Base-by-base conservation (phyloP, 2,888 invertebrate genomes). In the Drosophila gaucha region DNA sequence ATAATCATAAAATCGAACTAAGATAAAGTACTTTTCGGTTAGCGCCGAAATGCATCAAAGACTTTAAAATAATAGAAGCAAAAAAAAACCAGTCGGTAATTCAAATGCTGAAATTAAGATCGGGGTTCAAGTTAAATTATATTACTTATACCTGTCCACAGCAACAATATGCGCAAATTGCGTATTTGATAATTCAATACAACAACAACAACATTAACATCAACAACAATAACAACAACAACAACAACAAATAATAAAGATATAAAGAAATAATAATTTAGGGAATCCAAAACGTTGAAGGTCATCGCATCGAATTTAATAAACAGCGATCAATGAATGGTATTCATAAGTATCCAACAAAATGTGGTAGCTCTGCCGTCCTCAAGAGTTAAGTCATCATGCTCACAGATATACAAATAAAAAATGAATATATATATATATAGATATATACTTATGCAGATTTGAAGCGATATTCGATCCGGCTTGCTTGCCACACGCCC, bases 151-250 rank as follows among this genome's bases (percentile, higher is more conserved):
- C n/a, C n/a, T n/a, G 6, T 28, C 14, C 24, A 43, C 28, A 14
- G 10, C 24, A 36, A 74, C 57, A 70, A 70, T 70, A 47, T 58
- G 54, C 47, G 43, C 44, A 63, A 74, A 68, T 72, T 55, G 63
- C 71, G 69, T 64, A 69, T 74, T n/a, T 64, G 26, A 58, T 69
- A 68, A 69, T 63, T 69, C 44, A 69, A 50, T 36, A 74, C 51
- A 47, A 50, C 50, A 46, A 30, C 49, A 18, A 30, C 26, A 26
- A 16, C 43, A 46, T 26, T 44, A 18, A 30, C 26, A 26, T 10
- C 43, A 43, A 26, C 14, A 43, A 24, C 6, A 14, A 14, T 8
- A 14, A 26, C 6, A 14, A 14, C 22, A 24, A 14, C n/a, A 24
- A 16, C 3, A 43, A 28, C 26, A 43, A 44, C 16, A 10, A 26